Conservation (phyloP, 2,888 invertebrate species). For the Parnassius smintheus region DNA sequence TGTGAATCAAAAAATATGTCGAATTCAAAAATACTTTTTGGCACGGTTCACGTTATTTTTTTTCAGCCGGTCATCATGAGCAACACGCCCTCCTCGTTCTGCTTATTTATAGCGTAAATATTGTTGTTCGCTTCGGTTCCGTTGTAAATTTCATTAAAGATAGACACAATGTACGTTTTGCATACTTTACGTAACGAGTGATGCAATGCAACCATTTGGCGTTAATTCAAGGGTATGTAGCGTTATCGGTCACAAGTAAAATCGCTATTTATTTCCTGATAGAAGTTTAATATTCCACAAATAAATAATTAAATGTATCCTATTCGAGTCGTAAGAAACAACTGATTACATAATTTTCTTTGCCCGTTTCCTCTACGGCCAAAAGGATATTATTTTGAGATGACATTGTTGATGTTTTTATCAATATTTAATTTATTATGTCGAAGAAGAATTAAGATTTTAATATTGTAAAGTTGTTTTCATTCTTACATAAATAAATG, state of each 20-base stretch:
- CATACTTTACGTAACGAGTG: conserved; percentile 21
- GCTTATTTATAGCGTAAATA: conserved; percentile 16
- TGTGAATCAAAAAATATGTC: neutral
- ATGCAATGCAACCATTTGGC: conserved; percentile 45
- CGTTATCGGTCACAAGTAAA: conserved; percentile 48
- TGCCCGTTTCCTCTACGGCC: no score
- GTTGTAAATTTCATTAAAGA: conserved; percentile 31
- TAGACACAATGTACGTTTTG: conserved; percentile 13
- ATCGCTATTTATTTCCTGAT: conserved; percentile 11
- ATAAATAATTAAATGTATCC: no score
- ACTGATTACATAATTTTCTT: no score
- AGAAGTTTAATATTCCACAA: neutral
- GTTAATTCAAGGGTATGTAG: conserved; percentile 38
- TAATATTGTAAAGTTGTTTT: no score
- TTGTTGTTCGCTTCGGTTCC: conserved; percentile 15
- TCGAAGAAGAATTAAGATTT: no score
- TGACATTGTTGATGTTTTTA: no score
- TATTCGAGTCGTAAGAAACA: no score
- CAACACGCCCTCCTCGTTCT: conserved; percentile 18
- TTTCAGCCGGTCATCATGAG: conserved; percentile 13
- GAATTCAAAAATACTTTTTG: conserved; percentile 7
- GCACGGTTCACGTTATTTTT: conserved; percentile 9
- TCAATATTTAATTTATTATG: no score
- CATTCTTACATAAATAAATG: no score
- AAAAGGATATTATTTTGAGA: no score